These are phyloP conservation scores for Brenthis ino DNA, from an alignment of 2,888 invertebrate species.

Conservation along the genomic window DNA sequence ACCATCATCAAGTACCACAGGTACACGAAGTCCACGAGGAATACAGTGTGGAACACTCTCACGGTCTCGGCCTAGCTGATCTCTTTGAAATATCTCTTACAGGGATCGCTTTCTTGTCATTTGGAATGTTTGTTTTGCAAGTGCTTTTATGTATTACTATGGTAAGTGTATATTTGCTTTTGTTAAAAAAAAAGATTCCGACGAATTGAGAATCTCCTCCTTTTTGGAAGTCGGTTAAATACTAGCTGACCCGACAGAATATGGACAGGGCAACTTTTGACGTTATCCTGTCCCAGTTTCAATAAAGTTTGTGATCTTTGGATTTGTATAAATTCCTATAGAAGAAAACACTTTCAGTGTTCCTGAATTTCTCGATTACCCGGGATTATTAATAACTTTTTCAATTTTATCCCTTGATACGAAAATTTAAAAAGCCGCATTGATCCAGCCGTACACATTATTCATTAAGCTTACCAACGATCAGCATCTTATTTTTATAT, in stretches of 20 bases:
- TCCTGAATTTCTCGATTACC: too few species aligned
- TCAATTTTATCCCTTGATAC: too few species aligned
- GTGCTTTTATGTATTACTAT: conserved; percentile 88
- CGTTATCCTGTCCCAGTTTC: not conserved
- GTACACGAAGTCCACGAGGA: conserved; percentile 54
- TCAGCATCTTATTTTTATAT: too few species aligned
- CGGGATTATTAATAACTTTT: too few species aligned
- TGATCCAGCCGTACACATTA: too few species aligned
- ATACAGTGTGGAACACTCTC: conserved; percentile 69
- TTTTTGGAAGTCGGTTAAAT: not conserved
- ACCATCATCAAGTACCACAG: conserved; percentile 55
- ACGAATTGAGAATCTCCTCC: too few species aligned
- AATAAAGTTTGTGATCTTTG: not conserved
- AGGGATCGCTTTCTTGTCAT: conserved; percentile 90
- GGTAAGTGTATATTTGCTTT: conserved; percentile 64
- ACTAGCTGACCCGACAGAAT: too few species aligned
- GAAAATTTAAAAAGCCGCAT: too few species aligned
- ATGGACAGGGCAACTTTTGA: not conserved
- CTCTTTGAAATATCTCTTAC: conserved; percentile 91
- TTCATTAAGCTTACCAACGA: too few species aligned
- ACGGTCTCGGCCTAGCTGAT: conserved; percentile 86
- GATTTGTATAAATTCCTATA: not conserved
- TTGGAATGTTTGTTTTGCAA: conserved; percentile 90
- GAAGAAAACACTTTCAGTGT: not conserved
- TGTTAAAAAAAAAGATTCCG: not conserved